Percentiles rank a stretch among this genome's conserved stretches.
phyloP scores from a whole-genome alignment of 2,797 vertebrate species.

The Erithacus rubecula region DNA sequence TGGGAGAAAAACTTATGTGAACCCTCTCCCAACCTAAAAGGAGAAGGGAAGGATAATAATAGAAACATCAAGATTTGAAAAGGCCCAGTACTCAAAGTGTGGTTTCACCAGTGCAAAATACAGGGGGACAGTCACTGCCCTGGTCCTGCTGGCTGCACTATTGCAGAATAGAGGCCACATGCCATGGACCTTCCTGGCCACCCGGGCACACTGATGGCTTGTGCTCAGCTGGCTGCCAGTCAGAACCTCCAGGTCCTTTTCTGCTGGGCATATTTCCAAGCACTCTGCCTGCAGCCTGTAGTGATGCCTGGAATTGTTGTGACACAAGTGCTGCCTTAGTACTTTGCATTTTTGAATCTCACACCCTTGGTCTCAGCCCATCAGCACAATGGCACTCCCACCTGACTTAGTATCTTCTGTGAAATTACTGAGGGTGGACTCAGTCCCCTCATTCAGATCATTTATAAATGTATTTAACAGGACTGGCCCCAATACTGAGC shows the following conservation, averaged over 20 bases:
- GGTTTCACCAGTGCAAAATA: background rate
- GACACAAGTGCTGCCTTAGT: background rate
- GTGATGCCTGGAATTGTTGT: background rate
- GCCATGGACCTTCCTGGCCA: background rate
- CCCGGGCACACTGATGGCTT: background rate
- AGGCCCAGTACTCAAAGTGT: background rate
- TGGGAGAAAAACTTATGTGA: background rate
- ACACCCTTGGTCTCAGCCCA: background rate
- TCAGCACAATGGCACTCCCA: background rate
- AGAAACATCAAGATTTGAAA: background rate
- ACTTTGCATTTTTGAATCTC: background rate
- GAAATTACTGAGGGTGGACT: background rate
- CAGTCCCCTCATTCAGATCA: fast-evolving
- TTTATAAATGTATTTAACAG: too few relatives aligned
- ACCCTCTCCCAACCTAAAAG: background rate
- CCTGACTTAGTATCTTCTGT: background rate
- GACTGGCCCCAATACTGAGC: too few relatives aligned
- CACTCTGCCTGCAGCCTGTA: background rate
- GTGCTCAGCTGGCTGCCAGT: background rate
- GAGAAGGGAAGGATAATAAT: background rate
- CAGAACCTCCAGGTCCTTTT: background rate
- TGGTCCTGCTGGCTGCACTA: background rate
- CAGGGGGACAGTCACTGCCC: background rate
- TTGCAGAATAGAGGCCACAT: background rate
- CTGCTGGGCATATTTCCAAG: background rate